Percentiles rank a stretch among this genome's conserved stretches.
phyloP scores from a whole-genome alignment of 2,888 invertebrate genomes.

The Dugesia japonica region DNA sequence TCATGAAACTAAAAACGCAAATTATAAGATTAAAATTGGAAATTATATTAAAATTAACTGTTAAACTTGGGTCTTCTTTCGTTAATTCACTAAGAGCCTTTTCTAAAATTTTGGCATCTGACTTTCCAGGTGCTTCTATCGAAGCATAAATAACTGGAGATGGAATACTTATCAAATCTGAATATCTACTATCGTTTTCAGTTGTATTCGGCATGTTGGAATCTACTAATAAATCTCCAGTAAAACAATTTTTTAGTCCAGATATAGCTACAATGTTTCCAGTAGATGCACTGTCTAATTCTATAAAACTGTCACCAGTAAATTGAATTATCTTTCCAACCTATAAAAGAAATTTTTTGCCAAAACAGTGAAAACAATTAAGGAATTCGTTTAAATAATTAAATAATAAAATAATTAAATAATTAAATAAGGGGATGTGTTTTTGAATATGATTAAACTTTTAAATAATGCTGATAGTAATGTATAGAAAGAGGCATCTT shows the following conservation, averaged over 20 bases:
- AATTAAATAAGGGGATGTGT: too few species aligned
- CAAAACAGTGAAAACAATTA: too few species aligned
- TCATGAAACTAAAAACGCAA: constrained; percentile 53
- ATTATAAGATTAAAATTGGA: neutral
- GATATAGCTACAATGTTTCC: constrained; percentile 79
- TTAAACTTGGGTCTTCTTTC: constrained; percentile 64
- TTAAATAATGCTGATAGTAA: neutral
- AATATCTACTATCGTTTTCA: constrained; percentile 39
- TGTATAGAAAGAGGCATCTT: too few species aligned
- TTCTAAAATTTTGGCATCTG: constrained; percentile 62
- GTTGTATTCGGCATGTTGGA: neutral
- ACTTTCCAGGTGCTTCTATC: constrained; percentile 71
- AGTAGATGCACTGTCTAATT: constrained; percentile 50
- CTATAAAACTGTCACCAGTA: constrained; percentile 73
- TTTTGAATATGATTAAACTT: neutral
- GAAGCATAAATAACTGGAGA: constrained; percentile 91
- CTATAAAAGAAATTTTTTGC: neutral
- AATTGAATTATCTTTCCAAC: constrained; percentile 55
- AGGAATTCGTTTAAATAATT: too few species aligned
- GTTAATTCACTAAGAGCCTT: constrained; percentile 63
- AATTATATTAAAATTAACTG: constrained; percentile 35
- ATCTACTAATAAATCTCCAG: constrained; percentile 25
- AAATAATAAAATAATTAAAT: too few species aligned
- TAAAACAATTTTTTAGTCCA: constrained; percentile 59
- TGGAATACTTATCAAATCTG: constrained; percentile 59